A percentile compares a stretch with the other conserved stretches of the same genome.
Conservation (phyloP, 2,113 vertebrate genomes). For the Ageneiosus marmoratus region DNA sequence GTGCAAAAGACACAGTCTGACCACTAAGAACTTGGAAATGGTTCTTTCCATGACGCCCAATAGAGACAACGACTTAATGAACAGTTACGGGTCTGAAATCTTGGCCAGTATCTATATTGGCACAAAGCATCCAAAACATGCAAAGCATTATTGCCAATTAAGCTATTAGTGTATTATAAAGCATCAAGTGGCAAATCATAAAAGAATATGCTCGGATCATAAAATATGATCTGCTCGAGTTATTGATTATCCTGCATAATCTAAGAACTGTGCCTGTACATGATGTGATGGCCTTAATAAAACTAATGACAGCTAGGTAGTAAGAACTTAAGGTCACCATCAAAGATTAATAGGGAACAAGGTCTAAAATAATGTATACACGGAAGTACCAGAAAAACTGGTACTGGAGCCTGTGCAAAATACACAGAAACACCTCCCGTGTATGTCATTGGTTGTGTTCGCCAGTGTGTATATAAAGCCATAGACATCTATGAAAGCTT, state of each 20-base stretch:
- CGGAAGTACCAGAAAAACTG: too few relatives aligned
- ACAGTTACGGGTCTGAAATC: neutral
- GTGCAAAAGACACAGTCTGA: conserved; percentile 32
- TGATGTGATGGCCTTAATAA: neutral
- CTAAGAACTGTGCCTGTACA: neutral
- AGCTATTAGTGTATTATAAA: conserved; percentile 13
- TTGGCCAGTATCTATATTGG: neutral
- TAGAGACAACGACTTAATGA: neutral
- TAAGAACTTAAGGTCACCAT: neutral
- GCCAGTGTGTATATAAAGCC: too few relatives aligned
- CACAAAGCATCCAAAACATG: neutral
- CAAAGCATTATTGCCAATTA: conserved; percentile 13
- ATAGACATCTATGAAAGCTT: too few relatives aligned
- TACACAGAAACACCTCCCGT: too few relatives aligned
- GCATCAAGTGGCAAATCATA: neutral
- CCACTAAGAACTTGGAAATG: conserved; percentile 16
- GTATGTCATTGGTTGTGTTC: too few relatives aligned
- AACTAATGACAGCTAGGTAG: neutral
- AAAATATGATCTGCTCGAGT: neutral
- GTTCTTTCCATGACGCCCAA: neutral
- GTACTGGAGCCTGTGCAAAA: too few relatives aligned
- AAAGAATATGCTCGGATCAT: neutral
- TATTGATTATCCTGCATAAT: neutral
- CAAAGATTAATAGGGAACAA: neutral
- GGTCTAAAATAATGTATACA: too few relatives aligned